Conservation (phyloP, 1,140 invertebrate species). For the Zaprionus tsacasi region DNA sequence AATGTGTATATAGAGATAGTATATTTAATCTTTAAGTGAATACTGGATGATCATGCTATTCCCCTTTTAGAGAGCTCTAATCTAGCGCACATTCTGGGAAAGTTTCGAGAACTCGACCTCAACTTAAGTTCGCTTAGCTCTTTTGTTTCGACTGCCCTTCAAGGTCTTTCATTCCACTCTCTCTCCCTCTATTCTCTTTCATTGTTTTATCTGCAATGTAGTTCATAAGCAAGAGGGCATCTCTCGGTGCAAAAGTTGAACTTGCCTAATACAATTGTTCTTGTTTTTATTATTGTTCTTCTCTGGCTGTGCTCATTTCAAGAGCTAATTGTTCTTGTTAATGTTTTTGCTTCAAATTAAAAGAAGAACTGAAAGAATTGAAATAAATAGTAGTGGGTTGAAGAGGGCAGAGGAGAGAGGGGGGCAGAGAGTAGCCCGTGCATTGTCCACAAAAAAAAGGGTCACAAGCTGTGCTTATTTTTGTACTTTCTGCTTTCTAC, state of each 20-base stretch:
- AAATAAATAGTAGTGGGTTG: slow-evolving; percentile 6
- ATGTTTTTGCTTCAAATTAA: slow-evolving; percentile 67
- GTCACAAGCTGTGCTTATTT: slow-evolving; percentile 73
- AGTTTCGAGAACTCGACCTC: neutral
- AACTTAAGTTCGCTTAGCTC: neutral
- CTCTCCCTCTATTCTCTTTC: slow-evolving; percentile 18
- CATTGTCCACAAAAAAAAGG: slow-evolving; percentile 76
- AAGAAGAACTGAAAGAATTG: slow-evolving; percentile 9
- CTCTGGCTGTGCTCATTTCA: slow-evolving; percentile 48
- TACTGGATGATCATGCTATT: no score
- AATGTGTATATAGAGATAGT: neutral
- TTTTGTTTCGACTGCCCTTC: slow-evolving; percentile 20
- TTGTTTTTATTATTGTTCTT: slow-evolving; percentile 19
- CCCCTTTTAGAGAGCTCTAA: neutral
- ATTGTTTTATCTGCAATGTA: slow-evolving; percentile 20
- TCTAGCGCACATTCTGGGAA: neutral
- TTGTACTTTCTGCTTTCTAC: slow-evolving; percentile 44
- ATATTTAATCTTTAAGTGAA: neutral
- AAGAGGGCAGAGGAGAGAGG: slow-evolving; percentile 1
- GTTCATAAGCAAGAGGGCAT: slow-evolving; percentile 5
- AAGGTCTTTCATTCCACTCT: slow-evolving; percentile 16
- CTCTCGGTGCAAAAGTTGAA: slow-evolving; percentile 27
- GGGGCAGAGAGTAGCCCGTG: slow-evolving; percentile 16
- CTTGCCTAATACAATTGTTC: slow-evolving; percentile 48
- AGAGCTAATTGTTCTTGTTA: slow-evolving; percentile 77